Base-by-base conservation (phyloP, 2,113 vertebrate genomes). In the Synodontis membranacea region DNA sequence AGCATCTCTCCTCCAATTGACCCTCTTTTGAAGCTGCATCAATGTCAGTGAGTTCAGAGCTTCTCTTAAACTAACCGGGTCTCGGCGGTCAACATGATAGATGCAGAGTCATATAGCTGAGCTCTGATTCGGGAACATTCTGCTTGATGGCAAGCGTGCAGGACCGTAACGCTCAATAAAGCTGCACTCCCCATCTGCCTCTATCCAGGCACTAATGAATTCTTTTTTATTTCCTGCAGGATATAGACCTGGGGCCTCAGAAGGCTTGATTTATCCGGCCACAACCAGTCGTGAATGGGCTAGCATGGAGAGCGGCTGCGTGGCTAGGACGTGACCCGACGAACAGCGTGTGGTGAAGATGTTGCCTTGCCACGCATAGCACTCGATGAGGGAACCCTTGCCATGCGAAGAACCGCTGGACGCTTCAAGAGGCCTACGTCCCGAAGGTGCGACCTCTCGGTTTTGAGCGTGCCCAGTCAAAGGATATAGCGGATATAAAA, bases 171-270 rank as follows among this genome's bases (percentile, higher is more conserved):
- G 42, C 50, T 82, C 85, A 91, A 84, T 83, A 90, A 89, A 90
- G 52, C 72, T 54, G 34, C n/a, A 15, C 90, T 94, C 82, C 87
- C 92, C 93, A 92, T 93, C 92, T 93, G 84, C 93, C 88, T 88
- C 92, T 83, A 76, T 81, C 86, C 93, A 93, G 89, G 82, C 90
- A 91, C 91, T 97, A 96, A 97, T 95, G 93, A 94, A 95, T 94
- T 95, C 92, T 96, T 96, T 94, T 92, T 88, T 84, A 91, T 96
- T 95, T 95, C 94, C 93, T 94, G 92, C 95, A 97, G 96, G 95
- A 94, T 93, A 95, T 94, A 96, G 94, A 95, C 92, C 93, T 88
- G 86, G 93, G 86, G 92, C 93, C 94, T 58, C 94, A 94, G 93
- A 93, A 93, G 94, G 93, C 93, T 94, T 96, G 95, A 97, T 96